These are phyloP conservation scores for Anguilla rostrata DNA, from an alignment of 2,113 vertebrate species.

Conservation along the genomic window DNA sequence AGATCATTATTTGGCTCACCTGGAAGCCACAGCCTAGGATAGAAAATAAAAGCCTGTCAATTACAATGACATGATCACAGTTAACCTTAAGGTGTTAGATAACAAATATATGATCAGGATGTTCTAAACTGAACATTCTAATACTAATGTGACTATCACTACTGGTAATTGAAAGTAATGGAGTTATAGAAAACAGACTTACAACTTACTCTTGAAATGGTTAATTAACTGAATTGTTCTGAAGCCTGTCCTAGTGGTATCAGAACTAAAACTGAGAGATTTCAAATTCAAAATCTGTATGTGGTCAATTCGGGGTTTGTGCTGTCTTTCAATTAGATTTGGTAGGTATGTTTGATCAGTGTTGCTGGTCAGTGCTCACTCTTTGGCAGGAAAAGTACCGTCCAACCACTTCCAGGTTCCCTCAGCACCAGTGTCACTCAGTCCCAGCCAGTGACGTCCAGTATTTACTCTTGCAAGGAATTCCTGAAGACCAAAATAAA, in stretches of 20 bases:
- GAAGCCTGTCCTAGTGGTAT: too few species aligned
- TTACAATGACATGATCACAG: background rate
- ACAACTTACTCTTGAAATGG: too few species aligned
- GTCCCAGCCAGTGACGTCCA: background rate
- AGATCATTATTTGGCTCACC: background rate
- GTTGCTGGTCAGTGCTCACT: background rate
- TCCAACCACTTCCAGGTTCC: slow-evolving; percentile 18
- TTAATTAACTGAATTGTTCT: too few species aligned
- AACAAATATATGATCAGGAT: too few species aligned
- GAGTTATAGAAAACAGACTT: too few species aligned
- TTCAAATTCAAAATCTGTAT: background rate
- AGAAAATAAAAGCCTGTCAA: background rate
- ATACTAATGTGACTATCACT: too few species aligned
- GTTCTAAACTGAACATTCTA: too few species aligned
- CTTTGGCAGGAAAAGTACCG: background rate
- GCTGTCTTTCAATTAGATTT: background rate
- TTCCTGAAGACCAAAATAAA: background rate
- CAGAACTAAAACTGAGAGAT: too few species aligned
- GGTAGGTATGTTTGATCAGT: background rate
- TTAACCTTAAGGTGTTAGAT: too few species aligned
- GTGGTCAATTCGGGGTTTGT: background rate
- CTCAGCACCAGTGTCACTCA: background rate
- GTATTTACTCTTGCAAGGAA: background rate
- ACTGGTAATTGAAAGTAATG: too few species aligned
- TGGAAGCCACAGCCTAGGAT: background rate